Conservation (phyloP, 2,113 vertebrate species). For the Zosterops japonicus region DNA sequence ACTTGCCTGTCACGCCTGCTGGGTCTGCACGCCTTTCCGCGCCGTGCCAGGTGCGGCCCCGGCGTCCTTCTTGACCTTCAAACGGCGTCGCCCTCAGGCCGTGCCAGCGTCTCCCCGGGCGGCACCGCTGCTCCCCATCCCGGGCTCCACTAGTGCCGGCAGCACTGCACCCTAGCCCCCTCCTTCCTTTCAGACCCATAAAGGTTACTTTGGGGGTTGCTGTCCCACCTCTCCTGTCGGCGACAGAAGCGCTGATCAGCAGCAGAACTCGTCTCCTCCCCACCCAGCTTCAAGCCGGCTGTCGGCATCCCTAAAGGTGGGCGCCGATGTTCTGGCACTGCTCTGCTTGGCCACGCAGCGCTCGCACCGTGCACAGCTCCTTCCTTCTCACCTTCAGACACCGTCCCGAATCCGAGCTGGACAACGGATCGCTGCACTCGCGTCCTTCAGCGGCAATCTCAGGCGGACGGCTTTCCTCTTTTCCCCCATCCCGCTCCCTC, state of each 20-base stretch:
- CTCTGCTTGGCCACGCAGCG: not conserved
- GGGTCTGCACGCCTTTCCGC: not conserved
- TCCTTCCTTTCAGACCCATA: not conserved
- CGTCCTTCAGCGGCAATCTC: not conserved
- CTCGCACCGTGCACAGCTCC: not conserved
- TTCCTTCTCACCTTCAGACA: not conserved
- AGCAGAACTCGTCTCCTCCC: not conserved
- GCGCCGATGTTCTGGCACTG: not conserved
- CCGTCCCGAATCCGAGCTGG: not conserved
- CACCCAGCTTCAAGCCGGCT: not conserved
- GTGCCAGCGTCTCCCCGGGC: not conserved
- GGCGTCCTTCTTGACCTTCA: not conserved
- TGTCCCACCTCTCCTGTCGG: not conserved
- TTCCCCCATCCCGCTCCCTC: too few relatives aligned
- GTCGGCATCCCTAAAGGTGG: not conserved
- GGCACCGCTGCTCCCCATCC: not conserved
- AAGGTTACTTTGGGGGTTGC: not conserved
- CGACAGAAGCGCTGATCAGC: not conserved
- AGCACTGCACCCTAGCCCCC: not conserved
- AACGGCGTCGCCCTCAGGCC: not conserved
- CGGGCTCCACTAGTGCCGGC: not conserved
- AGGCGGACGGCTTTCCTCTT: not conserved
- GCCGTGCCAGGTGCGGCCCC: not conserved
- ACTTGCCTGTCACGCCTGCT: not conserved
- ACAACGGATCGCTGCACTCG: not conserved